Evolutionary conservation across 1,140 invertebrate species (phyloP), one percentile per base, ranked within the genome.

Genomic region (Epicauta chinensis): DNA sequence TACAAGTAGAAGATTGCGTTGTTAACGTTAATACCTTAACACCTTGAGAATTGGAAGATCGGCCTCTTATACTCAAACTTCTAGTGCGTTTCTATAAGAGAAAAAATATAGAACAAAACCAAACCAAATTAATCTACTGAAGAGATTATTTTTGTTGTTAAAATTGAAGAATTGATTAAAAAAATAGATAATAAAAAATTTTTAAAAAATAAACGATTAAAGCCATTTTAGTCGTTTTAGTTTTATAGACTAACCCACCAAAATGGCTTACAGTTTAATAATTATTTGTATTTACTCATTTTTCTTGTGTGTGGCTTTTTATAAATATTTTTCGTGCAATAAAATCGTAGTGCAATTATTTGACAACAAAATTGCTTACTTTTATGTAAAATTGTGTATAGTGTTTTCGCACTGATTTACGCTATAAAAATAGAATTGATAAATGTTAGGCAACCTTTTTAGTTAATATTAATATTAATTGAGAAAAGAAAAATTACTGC

Each of bases 51-150:
- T 71, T 75, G 65, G 67, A 69, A 60, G 73, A 63, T 71, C 75
- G 77, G 71, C 71, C 74, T 71, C 73, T 72, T 67, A 79, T 72
- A 70, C 77, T 79, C 72, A 78, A 71, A 66, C 71, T 76, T 69
- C 75, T 74, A 71, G 71, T 71, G 46, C 70, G 71, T 62, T 73
- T 77, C 71, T 76, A 77, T 73, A 78, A 78, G 68, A 75, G 73
- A 73, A 72, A n/a, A 66, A 50, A 23, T 23, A 23, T 7, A 23
- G 7, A 23, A 23, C 4, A 40, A 50, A 50, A 50, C 48, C 48
- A 50, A 50, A 37, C 16, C 17, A 40, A 50, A 50, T 50, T 50
- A 50, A 41, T 23, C 36, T 16, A 46, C 32, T 11, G 15, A 35
- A 36, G 12, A 36, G 44, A 35, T 16, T 23, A 23, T 23, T n/a